Percentiles rank a stretch among this genome's conserved stretches.
Evolutionary conservation across 1,140 invertebrate species (phyloP).

Genomic region (Nasonia giraulti): DNA sequence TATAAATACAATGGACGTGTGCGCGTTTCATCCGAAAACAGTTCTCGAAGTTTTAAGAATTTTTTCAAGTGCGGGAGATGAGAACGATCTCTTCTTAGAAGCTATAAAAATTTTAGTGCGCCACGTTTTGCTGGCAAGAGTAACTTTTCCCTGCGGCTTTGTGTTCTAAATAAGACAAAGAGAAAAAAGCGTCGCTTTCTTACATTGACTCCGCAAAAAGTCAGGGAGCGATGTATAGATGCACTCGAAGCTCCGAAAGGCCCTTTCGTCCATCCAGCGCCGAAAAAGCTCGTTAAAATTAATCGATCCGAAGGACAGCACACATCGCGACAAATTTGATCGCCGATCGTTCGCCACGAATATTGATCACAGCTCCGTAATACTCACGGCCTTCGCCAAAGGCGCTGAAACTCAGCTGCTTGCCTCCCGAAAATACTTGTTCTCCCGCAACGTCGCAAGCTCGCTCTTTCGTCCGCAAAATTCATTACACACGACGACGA

Average conservation of each 20-base stretch:
- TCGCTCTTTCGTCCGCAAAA: slow-evolving; percentile 2
- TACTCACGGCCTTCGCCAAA: neutral
- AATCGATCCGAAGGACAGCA: neutral
- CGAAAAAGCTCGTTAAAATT: neutral
- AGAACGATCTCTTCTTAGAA: too few relatives aligned
- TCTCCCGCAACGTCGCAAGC: neutral
- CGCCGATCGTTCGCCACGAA: neutral
- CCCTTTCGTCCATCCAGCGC: neutral
- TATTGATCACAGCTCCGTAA: neutral
- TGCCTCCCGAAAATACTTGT: neutral
- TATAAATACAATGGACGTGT: too few relatives aligned
- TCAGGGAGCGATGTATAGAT: neutral
- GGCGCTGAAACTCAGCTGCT: neutral
- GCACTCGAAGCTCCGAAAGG: too few relatives aligned
- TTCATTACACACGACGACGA: slow-evolving; percentile 14
- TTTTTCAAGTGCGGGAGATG: too few relatives aligned
- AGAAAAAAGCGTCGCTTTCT: neutral
- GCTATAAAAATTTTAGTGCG: too few relatives aligned
- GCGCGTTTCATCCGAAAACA: too few relatives aligned
- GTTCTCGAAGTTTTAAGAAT: too few relatives aligned
- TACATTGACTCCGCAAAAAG: too few relatives aligned
- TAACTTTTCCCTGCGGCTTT: too few relatives aligned
- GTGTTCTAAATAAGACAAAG: too few relatives aligned
- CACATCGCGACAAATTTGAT: neutral
- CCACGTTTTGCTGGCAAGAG: too few relatives aligned